These are phyloP conservation scores for Lepeophtheirus salmonis DNA, from an alignment of 1,140 invertebrate species.

Conservation along the genomic window DNA sequence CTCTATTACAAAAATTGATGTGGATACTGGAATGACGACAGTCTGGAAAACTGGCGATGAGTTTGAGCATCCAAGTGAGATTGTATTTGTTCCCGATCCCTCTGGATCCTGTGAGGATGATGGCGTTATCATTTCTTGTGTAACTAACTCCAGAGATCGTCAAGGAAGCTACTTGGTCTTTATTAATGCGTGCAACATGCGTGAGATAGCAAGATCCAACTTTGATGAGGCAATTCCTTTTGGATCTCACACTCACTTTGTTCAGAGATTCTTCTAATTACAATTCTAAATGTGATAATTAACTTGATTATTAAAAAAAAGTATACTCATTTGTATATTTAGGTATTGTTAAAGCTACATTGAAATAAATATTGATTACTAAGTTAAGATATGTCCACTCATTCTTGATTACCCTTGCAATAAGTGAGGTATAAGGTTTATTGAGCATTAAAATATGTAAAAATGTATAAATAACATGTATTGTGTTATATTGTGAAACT, in stretches of 20 bases:
- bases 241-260: neutral
- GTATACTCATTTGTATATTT: no score
- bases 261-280: no score
- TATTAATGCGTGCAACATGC: conserved; percentile 5
- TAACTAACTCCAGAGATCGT: neutral
- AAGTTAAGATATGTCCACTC: no score
- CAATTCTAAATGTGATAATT: no score
- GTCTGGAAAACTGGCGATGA: neutral
- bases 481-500: no score
- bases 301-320: no score
- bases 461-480: no score
- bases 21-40: neutral
- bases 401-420: no score
- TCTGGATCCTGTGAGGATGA: neutral
- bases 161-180: conserved; percentile 1
- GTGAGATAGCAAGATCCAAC: neutral
- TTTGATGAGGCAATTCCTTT: conserved; percentile 8
- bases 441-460: no score
- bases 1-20: neutral
- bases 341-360: no score
- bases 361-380: no score
- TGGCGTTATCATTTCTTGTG: neutral
- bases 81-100: neutral
- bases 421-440: no score
- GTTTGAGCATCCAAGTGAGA: neutral